Base-by-base conservation (phyloP, 2,888 invertebrate genomes). In the Dioctria linearis region DNA sequence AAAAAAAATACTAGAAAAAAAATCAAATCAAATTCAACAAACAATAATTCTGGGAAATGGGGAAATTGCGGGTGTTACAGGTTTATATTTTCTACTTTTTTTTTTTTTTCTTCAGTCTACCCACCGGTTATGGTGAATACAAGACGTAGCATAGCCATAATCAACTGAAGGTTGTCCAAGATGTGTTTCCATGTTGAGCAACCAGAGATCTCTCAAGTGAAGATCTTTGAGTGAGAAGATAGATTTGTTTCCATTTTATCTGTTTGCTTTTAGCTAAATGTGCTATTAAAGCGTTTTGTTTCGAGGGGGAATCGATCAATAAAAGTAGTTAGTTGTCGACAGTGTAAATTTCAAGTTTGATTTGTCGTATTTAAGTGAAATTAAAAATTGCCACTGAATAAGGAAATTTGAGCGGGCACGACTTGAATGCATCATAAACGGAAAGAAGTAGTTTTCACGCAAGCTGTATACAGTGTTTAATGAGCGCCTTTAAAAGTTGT, bases 21-120 rank as follows among this genome's bases (percentile, higher is more conserved):
- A 25, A 25, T 25, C 25, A 25, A 25, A 25, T 25, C 25, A 25
- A 25, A 25, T 25, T 25, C 54, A 54, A 54, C 1, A 4, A 54
- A 4, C 6, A n/a, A 73, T 40, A 73, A 73, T 87, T 87, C 87
- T 85, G 84, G 86, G 87, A 87, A 87, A 85, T 86, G 86, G 87
- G 87, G 87, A 87, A 87, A 87, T 87, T 87, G 87, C 87, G 87
- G 87, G 87, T 87, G 87, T 87, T 85, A 66, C 78, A 78, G 37
- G 78, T 78, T 78, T 78, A 51, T 46, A 46, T 51, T 78, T 78
- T 78, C 66, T 78, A 66, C 63, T 78, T 42, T 51, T 78, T 78
- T 78, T 78, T 78, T 39, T 46, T 59, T 6, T 8, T 61, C 25
- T 25, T 25, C 25, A 25, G 25, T 25, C 25, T 25, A 25, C 25